These are phyloP conservation scores for Paragorgia papillata DNA, from an alignment of 92 coral and sea anemone species.

Conservation along the genomic window DNA sequence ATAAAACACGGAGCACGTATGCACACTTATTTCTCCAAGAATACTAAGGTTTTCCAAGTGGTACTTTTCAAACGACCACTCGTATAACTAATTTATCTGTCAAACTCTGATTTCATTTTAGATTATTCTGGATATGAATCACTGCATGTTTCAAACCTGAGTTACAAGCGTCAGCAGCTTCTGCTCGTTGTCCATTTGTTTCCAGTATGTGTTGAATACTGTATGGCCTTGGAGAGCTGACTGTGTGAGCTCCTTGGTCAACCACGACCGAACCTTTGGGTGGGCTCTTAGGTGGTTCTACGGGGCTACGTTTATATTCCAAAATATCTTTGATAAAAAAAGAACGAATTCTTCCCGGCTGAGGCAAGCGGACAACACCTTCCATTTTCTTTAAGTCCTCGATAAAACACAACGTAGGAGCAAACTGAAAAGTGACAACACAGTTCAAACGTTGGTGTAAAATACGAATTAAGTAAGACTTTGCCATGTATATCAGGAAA, in stretches of 20 bases:
- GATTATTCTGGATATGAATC: slow-evolving; percentile 1
- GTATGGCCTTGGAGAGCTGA: neutral
- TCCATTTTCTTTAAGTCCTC: neutral
- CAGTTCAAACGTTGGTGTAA: slow-evolving; percentile 33
- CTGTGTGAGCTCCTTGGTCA: slow-evolving; percentile 1
- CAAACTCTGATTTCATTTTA: slow-evolving; percentile 43
- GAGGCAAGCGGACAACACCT: neutral
- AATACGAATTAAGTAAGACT: slow-evolving; percentile 14
- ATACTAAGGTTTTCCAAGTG: neutral
- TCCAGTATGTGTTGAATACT: slow-evolving; percentile 28
- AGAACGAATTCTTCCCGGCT: slow-evolving; percentile 28
- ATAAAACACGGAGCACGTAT: no score
- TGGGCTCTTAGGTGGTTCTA: neutral
- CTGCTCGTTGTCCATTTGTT: slow-evolving; percentile 12
- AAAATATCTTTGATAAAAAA: slow-evolving; percentile 45
- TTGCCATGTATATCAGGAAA: slow-evolving; percentile 41
- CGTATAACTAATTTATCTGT: slow-evolving; percentile 43
- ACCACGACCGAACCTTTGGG: neutral
- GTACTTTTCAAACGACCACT: slow-evolving; percentile 13
- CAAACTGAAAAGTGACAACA: slow-evolving; percentile 10
- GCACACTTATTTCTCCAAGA: neutral
- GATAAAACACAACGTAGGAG: neutral
- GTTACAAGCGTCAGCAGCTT: slow-evolving; percentile 10
- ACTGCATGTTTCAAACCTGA: neutral
- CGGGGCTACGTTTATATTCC: slow-evolving; percentile 12